phyloP scores from a whole-genome alignment of 2,888 invertebrate genomes.

The Cephus spinipes region DNA sequence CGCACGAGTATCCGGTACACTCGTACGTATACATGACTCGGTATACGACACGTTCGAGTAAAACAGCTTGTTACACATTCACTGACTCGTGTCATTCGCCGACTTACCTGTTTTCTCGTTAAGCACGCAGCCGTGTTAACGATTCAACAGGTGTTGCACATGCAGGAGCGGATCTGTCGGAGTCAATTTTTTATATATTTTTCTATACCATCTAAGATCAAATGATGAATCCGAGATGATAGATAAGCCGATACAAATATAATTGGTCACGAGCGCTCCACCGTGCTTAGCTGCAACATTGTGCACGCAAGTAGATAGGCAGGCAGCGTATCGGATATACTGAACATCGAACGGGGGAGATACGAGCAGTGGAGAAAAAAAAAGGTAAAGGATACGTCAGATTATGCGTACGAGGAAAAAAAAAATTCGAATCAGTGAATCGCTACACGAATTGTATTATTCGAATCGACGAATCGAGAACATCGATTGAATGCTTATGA shows the following conservation, averaged over 20 bases:
- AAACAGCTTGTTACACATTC: neutral
- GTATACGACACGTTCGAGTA: neutral
- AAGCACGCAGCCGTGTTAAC: conserved; percentile 38
- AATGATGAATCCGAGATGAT: neutral
- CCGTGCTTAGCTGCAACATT: neutral
- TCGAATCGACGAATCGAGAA: neutral
- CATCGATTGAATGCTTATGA: neutral
- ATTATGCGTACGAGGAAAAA: neutral
- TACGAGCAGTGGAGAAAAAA: neutral
- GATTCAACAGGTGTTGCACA: conserved; percentile 48
- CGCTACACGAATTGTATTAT: neutral
- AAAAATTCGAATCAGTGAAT: neutral
- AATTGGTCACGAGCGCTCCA: neutral
- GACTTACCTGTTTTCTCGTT: conserved; percentile 42
- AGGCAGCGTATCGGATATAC: neutral
- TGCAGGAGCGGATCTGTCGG: neutral
- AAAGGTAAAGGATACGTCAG: neutral
- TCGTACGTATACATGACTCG: neutral
- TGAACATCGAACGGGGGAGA: neutral
- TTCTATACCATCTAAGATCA: neutral
- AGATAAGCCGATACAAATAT: neutral
- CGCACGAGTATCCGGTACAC: neutral
- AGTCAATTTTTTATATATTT: neutral
- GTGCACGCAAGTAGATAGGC: neutral
- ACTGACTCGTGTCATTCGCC: conserved; percentile 29